phyloP scores from a whole-genome alignment of 1,140 invertebrate species.

The Drosophila triauraria region DNA sequence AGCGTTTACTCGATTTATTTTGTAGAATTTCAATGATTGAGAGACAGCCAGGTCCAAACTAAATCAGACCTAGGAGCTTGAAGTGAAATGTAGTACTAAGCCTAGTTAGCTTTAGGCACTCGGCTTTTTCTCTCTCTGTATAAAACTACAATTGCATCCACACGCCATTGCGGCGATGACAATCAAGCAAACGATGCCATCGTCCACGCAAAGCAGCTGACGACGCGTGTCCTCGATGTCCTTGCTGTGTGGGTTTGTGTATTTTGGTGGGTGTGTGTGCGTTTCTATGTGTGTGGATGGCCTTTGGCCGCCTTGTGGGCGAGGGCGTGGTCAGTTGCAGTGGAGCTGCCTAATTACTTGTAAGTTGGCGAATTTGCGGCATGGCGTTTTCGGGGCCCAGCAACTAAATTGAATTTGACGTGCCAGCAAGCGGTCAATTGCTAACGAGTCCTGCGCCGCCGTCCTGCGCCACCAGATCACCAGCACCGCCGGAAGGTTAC shows the following conservation, averaged over 20 bases:
- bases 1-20: background rate
- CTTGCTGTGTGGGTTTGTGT: conserved; percentile 10
- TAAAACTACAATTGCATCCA: conserved; percentile 38
- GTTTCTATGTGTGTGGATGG: conserved; percentile 17
- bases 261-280: conserved; percentile 3
- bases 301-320: conserved; percentile 35
- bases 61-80: too few species aligned
- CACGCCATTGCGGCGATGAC: conserved; percentile 46
- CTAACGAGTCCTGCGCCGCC: conserved; percentile 28
- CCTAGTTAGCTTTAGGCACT: background rate
- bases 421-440: conserved; percentile 66
- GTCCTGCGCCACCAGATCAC: conserved; percentile 1
- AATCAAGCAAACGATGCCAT: conserved; percentile 67
- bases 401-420: conserved; percentile 80
- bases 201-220: conserved; percentile 65
- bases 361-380: conserved; percentile 82
- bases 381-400: conserved; percentile 48
- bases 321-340: conserved; percentile 45
- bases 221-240: conserved; percentile 64
- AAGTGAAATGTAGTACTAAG: background rate
- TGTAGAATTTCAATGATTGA: background rate
- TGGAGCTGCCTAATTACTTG: conserved; percentile 82
- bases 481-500: conserved; percentile 15
- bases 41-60: background rate
- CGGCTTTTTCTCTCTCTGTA: background rate